phyloP scores from a whole-genome alignment of 2,797 vertebrate species.

The Falco concolor region DNA sequence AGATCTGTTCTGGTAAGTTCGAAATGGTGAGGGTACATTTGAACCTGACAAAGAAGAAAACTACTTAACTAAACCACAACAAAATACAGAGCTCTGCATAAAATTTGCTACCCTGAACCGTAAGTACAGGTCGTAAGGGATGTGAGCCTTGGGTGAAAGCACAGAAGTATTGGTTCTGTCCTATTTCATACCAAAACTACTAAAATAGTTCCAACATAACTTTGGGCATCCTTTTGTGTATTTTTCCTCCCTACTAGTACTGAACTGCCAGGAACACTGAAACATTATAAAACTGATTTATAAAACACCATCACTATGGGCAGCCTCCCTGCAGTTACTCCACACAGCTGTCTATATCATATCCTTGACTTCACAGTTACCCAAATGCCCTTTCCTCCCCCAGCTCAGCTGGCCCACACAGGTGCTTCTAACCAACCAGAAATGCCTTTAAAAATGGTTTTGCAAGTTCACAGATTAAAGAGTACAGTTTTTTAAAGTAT shows the following conservation, averaged over 20 bases:
- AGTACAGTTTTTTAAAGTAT: not conserved
- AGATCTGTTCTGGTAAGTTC: not conserved
- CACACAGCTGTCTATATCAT: accelerated
- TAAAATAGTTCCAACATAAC: not conserved
- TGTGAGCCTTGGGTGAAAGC: not conserved
- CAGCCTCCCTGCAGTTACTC: not conserved
- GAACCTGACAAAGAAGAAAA: not conserved
- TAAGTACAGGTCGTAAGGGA: not conserved
- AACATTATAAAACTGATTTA: not conserved
- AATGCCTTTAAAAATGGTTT: not conserved
- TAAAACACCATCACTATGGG: not conserved
- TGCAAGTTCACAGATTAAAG: not conserved
- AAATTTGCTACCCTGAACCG: not conserved
- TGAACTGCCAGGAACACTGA: not conserved
- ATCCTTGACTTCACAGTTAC: not conserved
- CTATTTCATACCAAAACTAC: not conserved
- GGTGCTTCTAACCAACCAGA: not conserved
- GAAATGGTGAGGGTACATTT: not conserved
- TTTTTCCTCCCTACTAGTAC: not conserved
- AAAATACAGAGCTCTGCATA: not conserved
- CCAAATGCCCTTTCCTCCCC: not conserved
- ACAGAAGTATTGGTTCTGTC: not conserved
- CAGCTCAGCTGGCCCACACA: not conserved
- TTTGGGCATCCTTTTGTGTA: not conserved
- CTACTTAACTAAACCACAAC: not conserved